These are phyloP conservation scores for Eustalomyia histrio DNA, from an alignment of 2,888 invertebrate species.

Conservation along the genomic window DNA sequence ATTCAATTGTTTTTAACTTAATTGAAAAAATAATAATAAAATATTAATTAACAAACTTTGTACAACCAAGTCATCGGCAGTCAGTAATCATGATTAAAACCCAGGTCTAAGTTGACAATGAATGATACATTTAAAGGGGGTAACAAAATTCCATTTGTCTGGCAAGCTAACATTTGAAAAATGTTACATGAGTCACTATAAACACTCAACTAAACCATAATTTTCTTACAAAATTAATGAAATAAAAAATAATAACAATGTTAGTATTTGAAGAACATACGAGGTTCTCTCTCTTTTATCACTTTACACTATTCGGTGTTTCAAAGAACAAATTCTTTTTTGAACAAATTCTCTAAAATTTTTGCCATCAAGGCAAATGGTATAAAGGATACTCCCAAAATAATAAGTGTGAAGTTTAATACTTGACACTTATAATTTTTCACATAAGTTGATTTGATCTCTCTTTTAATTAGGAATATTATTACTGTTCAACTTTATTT, in stretches of 20 bases:
- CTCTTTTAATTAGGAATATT: too few species aligned
- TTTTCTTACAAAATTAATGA: slow-evolving; percentile 41
- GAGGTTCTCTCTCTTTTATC: slow-evolving; percentile 12
- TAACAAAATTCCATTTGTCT: slow-evolving; percentile 48
- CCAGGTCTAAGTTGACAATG: slow-evolving; percentile 39
- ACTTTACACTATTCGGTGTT: background rate
- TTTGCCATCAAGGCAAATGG: too few species aligned
- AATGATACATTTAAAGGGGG: slow-evolving; percentile 13
- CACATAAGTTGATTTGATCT: too few species aligned
- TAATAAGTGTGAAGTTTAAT: too few species aligned
- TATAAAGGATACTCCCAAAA: too few species aligned
- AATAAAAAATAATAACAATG: slow-evolving; percentile 33
- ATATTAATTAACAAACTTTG: slow-evolving; percentile 52
- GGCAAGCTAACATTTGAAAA: slow-evolving; percentile 36
- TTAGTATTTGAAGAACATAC: slow-evolving; percentile 1
- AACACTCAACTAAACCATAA: slow-evolving; percentile 43
- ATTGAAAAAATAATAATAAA: slow-evolving; percentile 41
- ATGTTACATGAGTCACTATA: slow-evolving; percentile 42
- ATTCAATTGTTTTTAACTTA: slow-evolving; percentile 48
- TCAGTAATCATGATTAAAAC: slow-evolving; percentile 23
- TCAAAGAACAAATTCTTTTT: background rate
- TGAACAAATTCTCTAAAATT: background rate
- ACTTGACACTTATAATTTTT: too few species aligned
- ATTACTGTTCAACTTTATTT: too few species aligned
- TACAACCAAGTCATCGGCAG: slow-evolving; percentile 10